phyloP scores from a whole-genome alignment of 2,797 vertebrate genomes.

The Steatocranus sp. region DNA sequence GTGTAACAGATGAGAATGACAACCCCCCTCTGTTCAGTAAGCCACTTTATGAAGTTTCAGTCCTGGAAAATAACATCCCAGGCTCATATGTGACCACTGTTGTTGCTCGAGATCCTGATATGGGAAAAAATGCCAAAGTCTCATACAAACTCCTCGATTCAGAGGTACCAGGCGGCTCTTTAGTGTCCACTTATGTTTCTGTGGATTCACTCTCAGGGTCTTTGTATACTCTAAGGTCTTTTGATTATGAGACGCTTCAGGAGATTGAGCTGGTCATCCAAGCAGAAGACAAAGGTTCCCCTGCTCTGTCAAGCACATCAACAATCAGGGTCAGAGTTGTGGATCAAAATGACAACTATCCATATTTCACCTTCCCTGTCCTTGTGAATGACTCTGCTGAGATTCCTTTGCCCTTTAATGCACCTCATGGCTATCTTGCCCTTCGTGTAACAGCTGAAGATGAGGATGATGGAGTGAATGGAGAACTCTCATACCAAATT shows the following conservation, averaged over 20 bases:
- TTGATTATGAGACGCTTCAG: slow-evolving; percentile 66
- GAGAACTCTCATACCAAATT: slow-evolving; percentile 60
- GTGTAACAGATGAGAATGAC: slow-evolving; percentile 80
- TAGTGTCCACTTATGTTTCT: slow-evolving; percentile 65
- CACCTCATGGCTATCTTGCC: slow-evolving; percentile 61
- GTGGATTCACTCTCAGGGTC: slow-evolving; percentile 65
- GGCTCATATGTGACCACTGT: slow-evolving; percentile 77
- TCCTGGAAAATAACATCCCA: slow-evolving; percentile 78
- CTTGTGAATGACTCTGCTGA: slow-evolving; percentile 66
- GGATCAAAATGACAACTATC: slow-evolving; percentile 75
- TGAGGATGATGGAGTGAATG: slow-evolving; percentile 62
- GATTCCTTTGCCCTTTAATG: slow-evolving; percentile 55
- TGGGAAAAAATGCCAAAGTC: slow-evolving; percentile 64
- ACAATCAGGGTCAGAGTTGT: slow-evolving; percentile 62
- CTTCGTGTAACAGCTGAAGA: slow-evolving; percentile 62
- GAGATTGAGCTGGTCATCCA: slow-evolving; percentile 64
- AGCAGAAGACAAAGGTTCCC: slow-evolving; percentile 65
- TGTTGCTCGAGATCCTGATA: slow-evolving; percentile 69
- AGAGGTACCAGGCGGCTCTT: slow-evolving; percentile 55
- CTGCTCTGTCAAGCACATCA: slow-evolving; percentile 46
- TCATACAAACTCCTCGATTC: slow-evolving; percentile 71
- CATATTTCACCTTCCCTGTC: slow-evolving; percentile 61
- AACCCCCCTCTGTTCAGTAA: slow-evolving; percentile 76
- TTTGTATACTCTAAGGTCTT: slow-evolving; percentile 58
- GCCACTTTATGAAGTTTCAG: slow-evolving; percentile 74